Percentiles rank a stretch among this genome's conserved stretches.
phyloP scores from a whole-genome alignment of 2,888 invertebrate species.

The Digitonthophagus gazella region DNA sequence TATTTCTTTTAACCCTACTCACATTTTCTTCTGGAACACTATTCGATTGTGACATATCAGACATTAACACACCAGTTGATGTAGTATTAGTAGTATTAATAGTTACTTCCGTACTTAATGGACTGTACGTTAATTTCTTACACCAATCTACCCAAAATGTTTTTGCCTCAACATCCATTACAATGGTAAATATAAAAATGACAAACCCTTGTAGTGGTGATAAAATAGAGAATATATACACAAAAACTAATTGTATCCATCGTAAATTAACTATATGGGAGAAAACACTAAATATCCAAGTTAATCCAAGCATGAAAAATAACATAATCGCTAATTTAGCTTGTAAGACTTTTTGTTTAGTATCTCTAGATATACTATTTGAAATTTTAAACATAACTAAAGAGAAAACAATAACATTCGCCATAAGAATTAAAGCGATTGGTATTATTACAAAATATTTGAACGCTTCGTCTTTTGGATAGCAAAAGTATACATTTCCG shows the following conservation, averaged over 20 bases:
- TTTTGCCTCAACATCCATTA: conserved; percentile 6
- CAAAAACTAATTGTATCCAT: conserved; percentile 15
- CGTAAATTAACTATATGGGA: conserved; percentile 7
- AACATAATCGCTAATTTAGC: conserved; percentile 13
- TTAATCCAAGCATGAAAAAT: conserved; percentile 22
- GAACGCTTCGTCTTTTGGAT: conserved; percentile 18
- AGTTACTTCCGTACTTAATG: background rate
- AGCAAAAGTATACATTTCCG: conserved; percentile 22
- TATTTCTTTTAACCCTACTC: no score
- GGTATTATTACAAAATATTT: conserved; percentile 20
- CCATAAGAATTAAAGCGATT: conserved; percentile 10
- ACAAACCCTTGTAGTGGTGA: conserved; percentile 20
- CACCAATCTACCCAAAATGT: conserved; percentile 16
- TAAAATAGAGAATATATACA: conserved; percentile 20
- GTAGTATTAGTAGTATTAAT: background rate
- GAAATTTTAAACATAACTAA: conserved; percentile 17
- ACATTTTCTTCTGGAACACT: no score
- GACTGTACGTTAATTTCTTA: background rate
- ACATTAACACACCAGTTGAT: background rate
- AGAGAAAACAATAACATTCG: conserved; percentile 18
- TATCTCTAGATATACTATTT: conserved; percentile 18
- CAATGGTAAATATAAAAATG: conserved; percentile 12
- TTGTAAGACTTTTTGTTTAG: conserved; percentile 8
- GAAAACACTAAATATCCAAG: conserved; percentile 22
- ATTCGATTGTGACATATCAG: no score